These are phyloP conservation scores for Unio delphinus DNA, from an alignment of 2,888 invertebrate species.

Conservation along the genomic window DNA sequence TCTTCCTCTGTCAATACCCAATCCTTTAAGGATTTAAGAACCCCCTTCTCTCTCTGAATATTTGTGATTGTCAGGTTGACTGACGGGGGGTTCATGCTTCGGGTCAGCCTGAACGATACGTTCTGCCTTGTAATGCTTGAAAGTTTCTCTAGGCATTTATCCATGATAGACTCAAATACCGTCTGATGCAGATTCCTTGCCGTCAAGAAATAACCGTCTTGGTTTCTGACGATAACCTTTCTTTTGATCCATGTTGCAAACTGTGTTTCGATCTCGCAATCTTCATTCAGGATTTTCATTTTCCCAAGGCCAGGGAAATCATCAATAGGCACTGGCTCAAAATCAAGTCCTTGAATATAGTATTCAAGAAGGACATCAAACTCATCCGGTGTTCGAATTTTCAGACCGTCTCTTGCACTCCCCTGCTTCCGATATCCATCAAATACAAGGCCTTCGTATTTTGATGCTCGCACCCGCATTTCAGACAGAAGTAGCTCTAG, in stretches of 20 bases:
- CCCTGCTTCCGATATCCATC: constrained; percentile 27
- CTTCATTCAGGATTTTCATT: background rate
- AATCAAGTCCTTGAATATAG: constrained; percentile 17
- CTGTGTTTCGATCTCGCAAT: constrained; percentile 3
- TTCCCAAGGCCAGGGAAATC: too few relatives aligned
- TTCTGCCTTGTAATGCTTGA: background rate
- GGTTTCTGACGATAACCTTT: constrained; percentile 6
- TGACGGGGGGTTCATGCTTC: constrained; percentile 26
- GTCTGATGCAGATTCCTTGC: constrained; percentile 11
- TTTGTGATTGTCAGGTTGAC: constrained; percentile 22
- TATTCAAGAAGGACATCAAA: constrained; percentile 31
- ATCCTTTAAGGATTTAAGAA: background rate
- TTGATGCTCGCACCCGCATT: constrained; percentile 5
- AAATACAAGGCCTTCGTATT: constrained; percentile 13
- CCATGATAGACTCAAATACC: constrained; percentile 22
- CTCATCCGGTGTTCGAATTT: constrained; percentile 29
- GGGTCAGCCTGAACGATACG: constrained; percentile 10
- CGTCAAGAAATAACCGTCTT: constrained; percentile 8
- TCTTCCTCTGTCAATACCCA: background rate
- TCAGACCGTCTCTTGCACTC: constrained; percentile 39
- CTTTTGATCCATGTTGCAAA: constrained; percentile 10
- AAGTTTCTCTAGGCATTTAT: background rate
- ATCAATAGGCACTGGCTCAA: background rate
- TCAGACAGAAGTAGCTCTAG: constrained; percentile 8
- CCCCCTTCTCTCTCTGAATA: background rate